Base-by-base conservation (phyloP, 2,888 invertebrate genomes). In the Proisotoma minuta region DNA sequence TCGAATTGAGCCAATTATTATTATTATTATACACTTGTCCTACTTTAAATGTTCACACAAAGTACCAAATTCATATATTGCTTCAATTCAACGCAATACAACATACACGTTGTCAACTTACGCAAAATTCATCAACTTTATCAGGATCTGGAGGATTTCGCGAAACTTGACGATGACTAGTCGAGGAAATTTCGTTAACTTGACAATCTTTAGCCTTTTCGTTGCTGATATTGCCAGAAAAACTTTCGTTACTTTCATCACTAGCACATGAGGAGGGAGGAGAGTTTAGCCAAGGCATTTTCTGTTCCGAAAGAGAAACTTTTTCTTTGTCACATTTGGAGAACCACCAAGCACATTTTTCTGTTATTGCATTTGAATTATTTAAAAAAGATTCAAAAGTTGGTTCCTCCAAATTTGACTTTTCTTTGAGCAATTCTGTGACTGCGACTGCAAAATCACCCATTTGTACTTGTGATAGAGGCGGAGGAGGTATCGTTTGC, bases 41-140 rank as follows among this genome's bases (percentile, higher is more conserved):
- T 26, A 52, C 20, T 39, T 23, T 23, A 2, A 8, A 18, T 34
- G 10, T 4, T 20, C 22, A 52, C 54, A 10, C 39, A 34, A 27
- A 18, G 12, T n/a, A 3, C 12, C 40, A 27, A 43, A 34, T 23
- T 22, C 5, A 5, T 5, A 23, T 47, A 5, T 24, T 51, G 20
- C 27, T 18, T 23, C 8, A 26, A 8, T 24, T 51, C 20, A 52
- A 24, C 2, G 10, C 23, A 27, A 43, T 8, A 22, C n/a, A 47
- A 20, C 56, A 23, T 54, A 3, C n/a, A n/a, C n/a, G 18, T 18
- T 12, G 20, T 12, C 15, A 43, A 68, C 73, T 73, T 72, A 73
- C 73, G 57, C 72, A 71, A 59, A 39, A 63, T 62, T 73, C 73
- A n/a, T 72, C 71, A 10, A 59, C 62, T 26, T 57, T 50, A 56